phyloP scores from a whole-genome alignment of 2,113 vertebrate genomes.

The Thunnus maccoyii region DNA sequence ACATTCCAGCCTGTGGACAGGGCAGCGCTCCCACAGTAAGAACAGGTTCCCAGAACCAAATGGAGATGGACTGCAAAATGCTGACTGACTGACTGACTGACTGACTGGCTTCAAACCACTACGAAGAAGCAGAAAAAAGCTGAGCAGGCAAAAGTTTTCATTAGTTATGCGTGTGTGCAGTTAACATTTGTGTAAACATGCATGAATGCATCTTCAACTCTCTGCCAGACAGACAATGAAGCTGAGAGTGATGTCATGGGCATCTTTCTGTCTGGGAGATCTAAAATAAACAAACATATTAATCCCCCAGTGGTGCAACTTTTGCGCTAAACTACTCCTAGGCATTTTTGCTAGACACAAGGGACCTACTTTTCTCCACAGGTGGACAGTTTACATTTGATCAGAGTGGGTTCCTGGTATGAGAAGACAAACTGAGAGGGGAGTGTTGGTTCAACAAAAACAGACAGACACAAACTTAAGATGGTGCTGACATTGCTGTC shows the following conservation, averaged over 20 bases:
- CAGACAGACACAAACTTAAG: slow-evolving; percentile 42
- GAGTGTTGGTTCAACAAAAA: slow-evolving; percentile 56
- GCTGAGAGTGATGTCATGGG: slow-evolving; percentile 5
- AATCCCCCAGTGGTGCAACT: slow-evolving; percentile 7
- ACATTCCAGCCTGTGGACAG: slow-evolving; percentile 79
- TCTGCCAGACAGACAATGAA: background rate
- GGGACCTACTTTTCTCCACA: slow-evolving; percentile 34
- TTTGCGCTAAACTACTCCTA: background rate
- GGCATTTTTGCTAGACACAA: background rate
- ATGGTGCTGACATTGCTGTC: slow-evolving; percentile 50
- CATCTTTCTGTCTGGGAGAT: slow-evolving; percentile 7
- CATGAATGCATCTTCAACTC: background rate
- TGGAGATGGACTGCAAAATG: slow-evolving; percentile 53
- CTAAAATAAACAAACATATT: slow-evolving; percentile 36
- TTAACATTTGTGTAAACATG: background rate
- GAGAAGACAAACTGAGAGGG: slow-evolving; percentile 65
- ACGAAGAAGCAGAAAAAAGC: slow-evolving; percentile 10
- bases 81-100: slow-evolving; percentile 39
- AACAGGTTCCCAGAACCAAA: slow-evolving; percentile 68
- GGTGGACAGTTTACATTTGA: slow-evolving; percentile 39
- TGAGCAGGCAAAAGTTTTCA: background rate
- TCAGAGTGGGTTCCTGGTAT: slow-evolving; percentile 44
- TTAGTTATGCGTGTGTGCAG: background rate
- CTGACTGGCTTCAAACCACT: slow-evolving; percentile 25
- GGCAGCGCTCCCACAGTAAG: slow-evolving; percentile 64